Base-by-base conservation (phyloP, 2,113 vertebrate genomes). In the Fregata magnificens region DNA sequence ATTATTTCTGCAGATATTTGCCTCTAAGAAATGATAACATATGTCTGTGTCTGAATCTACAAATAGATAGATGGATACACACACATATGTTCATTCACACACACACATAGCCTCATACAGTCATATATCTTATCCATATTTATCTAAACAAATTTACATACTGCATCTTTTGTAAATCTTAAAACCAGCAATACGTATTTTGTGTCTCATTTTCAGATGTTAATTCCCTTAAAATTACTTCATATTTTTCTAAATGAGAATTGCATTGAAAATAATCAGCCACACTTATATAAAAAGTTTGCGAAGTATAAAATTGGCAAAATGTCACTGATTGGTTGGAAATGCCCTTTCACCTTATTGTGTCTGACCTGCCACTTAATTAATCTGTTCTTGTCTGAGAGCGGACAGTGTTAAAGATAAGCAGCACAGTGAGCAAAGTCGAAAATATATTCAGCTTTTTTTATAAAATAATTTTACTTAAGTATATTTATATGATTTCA, bases 351-450 rank as follows among this genome's bases (percentile, higher is more conserved):
- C 97, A 97, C 98, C 97, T 98, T 59, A 93, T 93, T 95, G 97
- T 98, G 98, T 93, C 97, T 98, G 98, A 98, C 97, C 98, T 96
- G 97, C 95, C 98, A 98, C 98, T 98, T 98, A 97, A 98, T 98
- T 96, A 97, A 98, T 98, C 96, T 97, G 96, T 95, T 97, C 96
- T 96, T 96, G 95, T 95, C 93, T 95, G 95, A 86, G 95, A 97
- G 97, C 94, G 88, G 98, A 97, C 97, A 97, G 95, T 77, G 92
- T 13, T 96, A 86, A 93, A 96, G 94, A 97, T 97, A 95, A 97
- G 97, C 96, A 91, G 96, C 96, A 42, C 93, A 90, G 97, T 77
- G 86, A 97, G 97, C 97, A 95, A 79, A 98, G 96, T 93, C 95
- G 90, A 69, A 67, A n/a, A 20, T 10, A 31, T 21, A 29, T 10